These are phyloP conservation scores for Pimpla rufipes DNA, from an alignment of 2,888 invertebrate genomes.

Conservation along the genomic window DNA sequence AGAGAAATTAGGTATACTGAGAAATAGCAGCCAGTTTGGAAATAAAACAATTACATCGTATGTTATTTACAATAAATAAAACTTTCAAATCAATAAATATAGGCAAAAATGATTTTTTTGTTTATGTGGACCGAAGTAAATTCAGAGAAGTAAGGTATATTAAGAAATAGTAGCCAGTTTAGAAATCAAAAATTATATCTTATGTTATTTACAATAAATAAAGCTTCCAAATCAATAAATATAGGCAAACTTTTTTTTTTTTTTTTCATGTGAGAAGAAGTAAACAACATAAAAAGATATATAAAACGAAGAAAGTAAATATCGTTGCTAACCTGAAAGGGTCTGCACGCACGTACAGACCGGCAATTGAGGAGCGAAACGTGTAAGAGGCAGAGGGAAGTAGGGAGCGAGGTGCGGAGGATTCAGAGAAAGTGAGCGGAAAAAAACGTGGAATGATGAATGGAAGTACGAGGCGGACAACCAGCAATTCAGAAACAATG, in stretches of 20 bases:
- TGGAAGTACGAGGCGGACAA: constrained; percentile 73
- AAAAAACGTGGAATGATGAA: constrained; percentile 72
- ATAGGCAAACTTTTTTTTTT: too few species aligned
- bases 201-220: too few species aligned
- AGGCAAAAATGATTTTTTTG: neutral
- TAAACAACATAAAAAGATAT: neutral
- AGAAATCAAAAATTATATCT: too few species aligned
- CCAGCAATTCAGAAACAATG: constrained; percentile 80
- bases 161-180: too few species aligned
- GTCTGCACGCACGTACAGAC: neutral
- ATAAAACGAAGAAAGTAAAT: neutral
- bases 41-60: neutral
- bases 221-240: too few species aligned
- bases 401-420: neutral
- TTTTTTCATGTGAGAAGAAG: neutral
- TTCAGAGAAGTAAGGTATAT: too few species aligned
- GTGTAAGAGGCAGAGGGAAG: neutral
- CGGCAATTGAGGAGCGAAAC: neutral
- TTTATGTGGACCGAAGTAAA: too few species aligned
- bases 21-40: too few species aligned
- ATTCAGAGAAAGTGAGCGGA: constrained; percentile 37
- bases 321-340: neutral
- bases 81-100: neutral
- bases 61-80: neutral
- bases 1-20: too few species aligned